Base-by-base conservation (phyloP, 2,888 invertebrate genomes). In the Melangyna quadrimaculata region DNA sequence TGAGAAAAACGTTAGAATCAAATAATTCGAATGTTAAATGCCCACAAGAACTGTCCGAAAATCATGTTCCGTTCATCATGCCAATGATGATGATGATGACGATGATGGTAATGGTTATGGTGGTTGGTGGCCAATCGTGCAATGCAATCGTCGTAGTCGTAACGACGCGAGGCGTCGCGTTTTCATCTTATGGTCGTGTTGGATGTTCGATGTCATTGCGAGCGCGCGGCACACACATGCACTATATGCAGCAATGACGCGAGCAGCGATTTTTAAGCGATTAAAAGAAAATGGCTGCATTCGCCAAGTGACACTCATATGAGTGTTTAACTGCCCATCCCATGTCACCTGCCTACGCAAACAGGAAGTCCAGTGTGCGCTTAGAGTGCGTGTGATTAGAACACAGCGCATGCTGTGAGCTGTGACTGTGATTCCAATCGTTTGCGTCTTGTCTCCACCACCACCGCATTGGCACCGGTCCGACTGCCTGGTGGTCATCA, bases 331-430 rank as follows among this genome's bases (percentile, higher is more conserved):
- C 86, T 86, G 86, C 86, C 86, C 86, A 86, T 86, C 81, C 86
- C 86, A 86, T 86, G 86, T 86, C 86, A 81, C 86, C 86, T 81
- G 77, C 86, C 86, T 86, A 86, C 86, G 81, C 86, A 81, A 86
- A 86, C 86, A 86, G 86, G 86, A 86, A 81, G 86, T 86, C 51
- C 32, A 45, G 45, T 75, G 84, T 55, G 69, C 37, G 75, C 67
- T 65, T 65, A 40, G 35, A 67, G 79, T 71, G 80, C 77, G 77
- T 80, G 79, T 45, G 86, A 80, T 86, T 86, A 86, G 86, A 86
- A 86, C 86, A 77, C 73, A 86, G 77, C 80, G 80, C 86, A 80
- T 77, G 86, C 77, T 86, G 59, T 59, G 59, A 59, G 59, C 59
- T 59, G 80, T 77, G 84, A 77, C 67, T 65, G 29, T 65, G 63